These are phyloP conservation scores for Cataglyphis rosenhaueri DNA, from an alignment of 2,888 invertebrate genomes.

Conservation along the genomic window DNA sequence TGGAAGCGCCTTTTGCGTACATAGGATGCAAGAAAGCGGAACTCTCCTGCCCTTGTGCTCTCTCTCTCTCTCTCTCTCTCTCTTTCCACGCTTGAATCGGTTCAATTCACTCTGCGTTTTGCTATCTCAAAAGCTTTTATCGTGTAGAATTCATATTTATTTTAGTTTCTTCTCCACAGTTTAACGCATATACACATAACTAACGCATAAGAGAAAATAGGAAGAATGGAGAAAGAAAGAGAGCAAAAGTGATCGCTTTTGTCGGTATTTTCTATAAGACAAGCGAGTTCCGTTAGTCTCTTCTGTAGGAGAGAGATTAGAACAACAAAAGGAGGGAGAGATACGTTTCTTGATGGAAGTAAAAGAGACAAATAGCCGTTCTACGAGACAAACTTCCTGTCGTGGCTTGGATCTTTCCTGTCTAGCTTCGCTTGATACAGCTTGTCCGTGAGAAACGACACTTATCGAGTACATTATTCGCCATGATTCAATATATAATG, in stretches of 20 bases:
- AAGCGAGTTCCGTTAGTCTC: constrained; percentile 62
- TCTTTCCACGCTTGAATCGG: constrained; percentile 14
- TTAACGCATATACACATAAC: constrained; percentile 18
- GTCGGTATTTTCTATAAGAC: constrained; percentile 61
- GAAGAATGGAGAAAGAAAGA: not conserved
- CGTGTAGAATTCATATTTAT: constrained; percentile 73
- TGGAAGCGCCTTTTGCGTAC: constrained; percentile 62
- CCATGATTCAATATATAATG: not conserved
- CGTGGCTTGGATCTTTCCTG: constrained; percentile 54
- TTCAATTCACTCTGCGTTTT: not conserved
- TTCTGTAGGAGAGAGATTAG: constrained; percentile 62
- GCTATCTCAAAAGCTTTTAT: constrained; percentile 54
- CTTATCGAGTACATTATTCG: constrained; percentile 51
- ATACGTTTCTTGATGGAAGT: constrained; percentile 52
- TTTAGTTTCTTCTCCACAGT: constrained; percentile 59
- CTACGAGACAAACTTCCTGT: constrained; percentile 58
- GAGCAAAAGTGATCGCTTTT: constrained; percentile 45
- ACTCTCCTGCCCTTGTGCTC: constrained; percentile 1
- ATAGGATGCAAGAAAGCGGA: constrained; percentile 47
- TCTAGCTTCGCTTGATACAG: constrained; percentile 11
- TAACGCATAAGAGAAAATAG: constrained; percentile 12
- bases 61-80: not conserved
- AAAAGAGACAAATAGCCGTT: constrained; percentile 66
- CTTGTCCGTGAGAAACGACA: constrained; percentile 19
- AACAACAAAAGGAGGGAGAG: constrained; percentile 59